phyloP scores from a whole-genome alignment of 2,113 vertebrate species.

The Cariama cristata region DNA sequence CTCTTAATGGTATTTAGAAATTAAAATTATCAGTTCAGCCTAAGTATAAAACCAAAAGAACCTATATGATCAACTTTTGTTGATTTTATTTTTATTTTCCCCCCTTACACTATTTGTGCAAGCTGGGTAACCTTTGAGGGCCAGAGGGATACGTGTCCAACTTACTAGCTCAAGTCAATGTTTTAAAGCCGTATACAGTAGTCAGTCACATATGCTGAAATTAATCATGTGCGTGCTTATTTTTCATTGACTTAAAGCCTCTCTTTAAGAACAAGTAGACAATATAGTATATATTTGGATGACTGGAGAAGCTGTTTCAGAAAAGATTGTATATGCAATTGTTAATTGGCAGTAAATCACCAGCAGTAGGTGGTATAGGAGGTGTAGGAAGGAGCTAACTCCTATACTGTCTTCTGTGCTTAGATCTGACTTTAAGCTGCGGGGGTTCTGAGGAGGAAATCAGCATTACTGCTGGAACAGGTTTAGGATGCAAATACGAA shows the following conservation, averaged over 20 bases:
- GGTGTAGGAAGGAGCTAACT: background rate
- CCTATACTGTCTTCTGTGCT: background rate
- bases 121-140: background rate
- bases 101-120: background rate
- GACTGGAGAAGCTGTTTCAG: background rate
- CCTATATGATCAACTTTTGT: fast-evolving
- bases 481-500: background rate
- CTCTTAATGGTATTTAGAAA: background rate
- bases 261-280: background rate
- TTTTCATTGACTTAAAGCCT: background rate
- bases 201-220: background rate
- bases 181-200: background rate
- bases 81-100: background rate
- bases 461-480: background rate
- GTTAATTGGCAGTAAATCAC: background rate
- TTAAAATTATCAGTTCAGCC: background rate
- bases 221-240: background rate
- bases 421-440: background rate
- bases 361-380: background rate
- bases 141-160: background rate
- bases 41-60: background rate
- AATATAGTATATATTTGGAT: background rate
- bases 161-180: background rate
- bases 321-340: background rate
- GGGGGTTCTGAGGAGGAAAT: background rate